Percentiles rank a stretch among this genome's conserved stretches.
Conservation (phyloP, 2,797 vertebrate genomes). For the Cheirogaleus major region DNA sequence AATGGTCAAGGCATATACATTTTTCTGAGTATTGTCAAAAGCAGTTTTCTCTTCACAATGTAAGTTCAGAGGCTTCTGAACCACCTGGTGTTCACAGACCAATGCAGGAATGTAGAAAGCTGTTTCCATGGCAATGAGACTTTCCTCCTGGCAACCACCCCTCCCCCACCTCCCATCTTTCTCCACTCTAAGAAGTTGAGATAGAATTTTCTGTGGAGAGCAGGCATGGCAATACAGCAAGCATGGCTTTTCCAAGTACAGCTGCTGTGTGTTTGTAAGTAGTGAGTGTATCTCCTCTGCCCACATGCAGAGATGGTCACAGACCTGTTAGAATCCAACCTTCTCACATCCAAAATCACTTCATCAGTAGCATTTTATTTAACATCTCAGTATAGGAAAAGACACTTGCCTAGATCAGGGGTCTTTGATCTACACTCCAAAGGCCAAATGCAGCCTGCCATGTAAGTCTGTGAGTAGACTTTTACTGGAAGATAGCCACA, state of each 20-base stretch:
- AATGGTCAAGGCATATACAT: neutral
- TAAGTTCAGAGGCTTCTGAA: conserved; percentile 59
- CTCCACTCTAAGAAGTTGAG: neutral
- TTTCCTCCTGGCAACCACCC: conserved; percentile 22
- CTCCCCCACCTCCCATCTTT: neutral
- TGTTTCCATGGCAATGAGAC: conserved; percentile 75
- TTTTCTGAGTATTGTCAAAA: conserved; percentile 4
- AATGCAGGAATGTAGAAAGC: conserved; percentile 47
- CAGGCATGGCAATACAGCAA: neutral
- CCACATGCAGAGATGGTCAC: neutral
- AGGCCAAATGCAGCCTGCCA: neutral
- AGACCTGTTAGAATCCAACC: neutral
- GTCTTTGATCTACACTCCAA: neutral
- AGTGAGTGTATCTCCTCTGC: neutral
- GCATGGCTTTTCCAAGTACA: neutral
- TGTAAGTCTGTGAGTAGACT: neutral
- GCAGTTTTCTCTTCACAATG: conserved; percentile 6
- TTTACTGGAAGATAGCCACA: neutral
- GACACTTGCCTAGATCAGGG: neutral
- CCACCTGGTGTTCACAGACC: conserved; percentile 57
- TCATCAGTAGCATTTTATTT: neutral
- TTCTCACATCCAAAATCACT: neutral
- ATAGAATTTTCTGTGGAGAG: conserved; percentile 22
- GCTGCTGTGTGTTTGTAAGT: neutral
- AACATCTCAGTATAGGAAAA: neutral